Evolutionary conservation across 2,113 vertebrate species (phyloP).

Genomic region (Girardinichthys multiradiatus): DNA sequence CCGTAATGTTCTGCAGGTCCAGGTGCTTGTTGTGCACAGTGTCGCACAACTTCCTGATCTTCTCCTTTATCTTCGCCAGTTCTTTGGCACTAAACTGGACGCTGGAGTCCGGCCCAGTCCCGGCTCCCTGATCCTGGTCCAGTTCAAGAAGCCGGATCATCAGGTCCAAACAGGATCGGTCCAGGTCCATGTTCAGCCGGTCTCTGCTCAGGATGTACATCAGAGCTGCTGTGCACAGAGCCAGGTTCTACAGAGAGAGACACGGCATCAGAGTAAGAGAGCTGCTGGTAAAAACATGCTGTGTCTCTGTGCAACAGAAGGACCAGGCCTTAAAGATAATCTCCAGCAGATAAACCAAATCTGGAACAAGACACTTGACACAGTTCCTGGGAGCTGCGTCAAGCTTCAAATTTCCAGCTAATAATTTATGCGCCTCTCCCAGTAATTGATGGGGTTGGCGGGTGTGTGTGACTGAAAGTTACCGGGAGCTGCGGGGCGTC

Average conservation of each 20-base stretch:
- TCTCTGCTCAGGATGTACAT: conserved; percentile 98
- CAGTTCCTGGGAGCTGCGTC: too few species aligned
- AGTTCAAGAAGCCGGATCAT: conserved; percentile 97
- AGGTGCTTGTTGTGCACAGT: conserved; percentile 99
- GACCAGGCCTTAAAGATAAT: too few species aligned
- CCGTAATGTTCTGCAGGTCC: conserved; percentile 98
- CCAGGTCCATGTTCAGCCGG: conserved; percentile 95
- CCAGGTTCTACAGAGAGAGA: conserved; percentile 85
- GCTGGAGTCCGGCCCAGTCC: conserved; percentile 83
- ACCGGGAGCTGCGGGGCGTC: conserved; percentile 96
- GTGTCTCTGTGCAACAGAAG: too few species aligned
- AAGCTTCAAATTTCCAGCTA: too few species aligned
- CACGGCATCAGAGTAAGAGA: not conserved
- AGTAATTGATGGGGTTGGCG: too few species aligned
- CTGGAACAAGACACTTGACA: too few species aligned
- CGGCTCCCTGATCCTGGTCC: conserved; percentile 86
- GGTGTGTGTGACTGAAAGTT: conserved; percentile 22
- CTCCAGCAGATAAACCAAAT: too few species aligned
- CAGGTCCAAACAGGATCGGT: conserved; percentile 92
- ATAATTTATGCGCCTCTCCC: too few species aligned
- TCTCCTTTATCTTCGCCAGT: conserved; percentile 98
- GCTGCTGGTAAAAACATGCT: too few species aligned
- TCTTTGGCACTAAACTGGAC: conserved; percentile 91
- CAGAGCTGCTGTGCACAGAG: conserved; percentile 95
- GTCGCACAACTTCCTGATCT: conserved; percentile 96